phyloP scores from a whole-genome alignment of 2,113 vertebrate species.

The Dicerorhinus sumatrensis region DNA sequence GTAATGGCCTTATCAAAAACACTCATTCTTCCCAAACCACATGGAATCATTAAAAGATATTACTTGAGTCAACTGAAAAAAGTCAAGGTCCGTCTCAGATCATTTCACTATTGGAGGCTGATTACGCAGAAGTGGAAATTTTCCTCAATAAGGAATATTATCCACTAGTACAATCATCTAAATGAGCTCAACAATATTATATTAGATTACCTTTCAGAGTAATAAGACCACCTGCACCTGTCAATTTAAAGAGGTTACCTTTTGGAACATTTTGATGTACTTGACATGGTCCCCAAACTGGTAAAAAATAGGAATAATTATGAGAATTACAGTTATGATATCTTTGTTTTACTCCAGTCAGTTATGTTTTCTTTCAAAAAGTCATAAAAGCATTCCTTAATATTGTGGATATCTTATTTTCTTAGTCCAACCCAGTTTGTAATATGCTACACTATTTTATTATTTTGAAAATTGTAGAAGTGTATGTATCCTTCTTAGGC shows the following conservation, averaged over 20 bases:
- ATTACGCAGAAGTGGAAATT: neutral
- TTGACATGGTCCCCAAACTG: neutral
- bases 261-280: neutral
- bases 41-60: neutral
- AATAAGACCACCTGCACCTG: neutral
- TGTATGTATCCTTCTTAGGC: neutral
- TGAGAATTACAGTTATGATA: neutral
- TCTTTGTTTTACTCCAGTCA: neutral
- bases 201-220: neutral
- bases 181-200: neutral
- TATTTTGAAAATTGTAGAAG: neutral
- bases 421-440: neutral
- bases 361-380: neutral
- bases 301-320: neutral
- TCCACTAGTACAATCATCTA: neutral
- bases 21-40: neutral
- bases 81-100: neutral
- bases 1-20: neutral
- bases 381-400: neutral
- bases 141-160: neutral
- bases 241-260: neutral
- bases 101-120: neutral
- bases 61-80: neutral
- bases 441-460: neutral
- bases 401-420: constrained; percentile 5